Percentiles rank a stretch among this genome's conserved stretches.
Conservation (phyloP, 2,888 invertebrate genomes). For the Rhingia campestris region DNA sequence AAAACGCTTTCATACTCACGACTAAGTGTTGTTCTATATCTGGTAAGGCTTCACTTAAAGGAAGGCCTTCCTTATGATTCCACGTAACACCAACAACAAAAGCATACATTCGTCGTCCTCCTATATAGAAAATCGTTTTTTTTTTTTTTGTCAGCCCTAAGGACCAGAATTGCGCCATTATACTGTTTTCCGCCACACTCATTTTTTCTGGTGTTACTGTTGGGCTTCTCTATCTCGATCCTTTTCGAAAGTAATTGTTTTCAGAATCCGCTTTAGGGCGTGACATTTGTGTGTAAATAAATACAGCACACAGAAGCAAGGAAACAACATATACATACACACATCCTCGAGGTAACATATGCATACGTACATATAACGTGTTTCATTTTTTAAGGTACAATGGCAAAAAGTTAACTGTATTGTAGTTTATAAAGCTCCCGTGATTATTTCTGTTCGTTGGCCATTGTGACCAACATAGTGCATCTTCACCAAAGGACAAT, state of each 20-base stretch:
- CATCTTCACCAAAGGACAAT: no score
- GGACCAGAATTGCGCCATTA: constrained; percentile 39
- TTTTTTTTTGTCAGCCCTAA: constrained; percentile 3
- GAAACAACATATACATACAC: not conserved
- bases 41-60: not conserved
- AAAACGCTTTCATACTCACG: not conserved
- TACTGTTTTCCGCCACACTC: constrained; percentile 10
- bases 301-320: not conserved
- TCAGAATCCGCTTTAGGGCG: constrained; percentile 54
- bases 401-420: no score
- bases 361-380: no score
- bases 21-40: constrained; percentile 37
- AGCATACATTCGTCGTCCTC: constrained; percentile 4
- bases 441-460: no score
- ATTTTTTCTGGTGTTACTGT: not conserved
- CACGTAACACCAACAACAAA: constrained; percentile 4
- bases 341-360: not conserved
- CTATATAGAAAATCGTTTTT: not conserved
- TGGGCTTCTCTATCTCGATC: not conserved
- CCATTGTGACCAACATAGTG: no score
- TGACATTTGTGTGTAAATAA: constrained; percentile 39
- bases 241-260: constrained; percentile 55
- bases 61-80: not conserved
- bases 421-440: no score
- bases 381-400: no score